These are phyloP conservation scores for Sphaeramia orbicularis DNA, from an alignment of 2,797 vertebrate genomes.

Conservation along the genomic window DNA sequence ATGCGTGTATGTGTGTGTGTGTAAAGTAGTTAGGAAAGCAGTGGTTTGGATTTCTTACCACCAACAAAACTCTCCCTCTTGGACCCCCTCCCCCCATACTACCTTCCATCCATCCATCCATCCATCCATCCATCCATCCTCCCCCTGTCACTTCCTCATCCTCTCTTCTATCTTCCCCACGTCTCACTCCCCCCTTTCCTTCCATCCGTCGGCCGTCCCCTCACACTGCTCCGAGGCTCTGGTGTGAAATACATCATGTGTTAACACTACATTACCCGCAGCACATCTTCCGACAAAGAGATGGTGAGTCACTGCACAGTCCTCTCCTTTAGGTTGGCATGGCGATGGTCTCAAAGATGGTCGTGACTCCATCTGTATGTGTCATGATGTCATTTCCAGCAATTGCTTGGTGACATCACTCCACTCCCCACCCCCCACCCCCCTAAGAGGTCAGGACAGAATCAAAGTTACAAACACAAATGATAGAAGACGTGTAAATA, in stretches of 20 bases:
- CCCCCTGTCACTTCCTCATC: conserved; percentile 3
- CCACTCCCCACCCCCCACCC: conserved; percentile 7
- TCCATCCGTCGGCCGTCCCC: neutral
- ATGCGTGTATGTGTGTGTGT: conserved; percentile 24
- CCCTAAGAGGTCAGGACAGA: conserved; percentile 25
- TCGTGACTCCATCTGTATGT: conserved; percentile 63
- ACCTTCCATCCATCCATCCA: conserved; percentile 16
- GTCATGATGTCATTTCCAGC: conserved; percentile 69
- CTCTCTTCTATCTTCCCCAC: neutral
- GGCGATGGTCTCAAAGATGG: conserved; percentile 50
- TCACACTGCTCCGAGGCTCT: conserved; percentile 18
- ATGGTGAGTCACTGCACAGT: conserved; percentile 64
- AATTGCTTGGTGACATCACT: conserved; percentile 65
- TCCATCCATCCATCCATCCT: conserved; percentile 13
- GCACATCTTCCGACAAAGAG: conserved; percentile 57
- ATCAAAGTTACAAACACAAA: neutral
- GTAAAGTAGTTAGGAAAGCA: conserved; percentile 44
- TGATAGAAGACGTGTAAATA: conserved; percentile 1
- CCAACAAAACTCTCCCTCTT: conserved; percentile 26
- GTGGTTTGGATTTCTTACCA: conserved; percentile 49
- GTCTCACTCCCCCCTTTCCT: conserved; percentile 1
- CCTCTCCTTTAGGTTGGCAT: conserved; percentile 42
- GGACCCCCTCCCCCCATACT: neutral
- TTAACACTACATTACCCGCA: conserved; percentile 54
- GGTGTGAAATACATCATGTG: conserved; percentile 59